phyloP scores from a whole-genome alignment of 2,113 vertebrate genomes.

The Seriola quinqueradiata region DNA sequence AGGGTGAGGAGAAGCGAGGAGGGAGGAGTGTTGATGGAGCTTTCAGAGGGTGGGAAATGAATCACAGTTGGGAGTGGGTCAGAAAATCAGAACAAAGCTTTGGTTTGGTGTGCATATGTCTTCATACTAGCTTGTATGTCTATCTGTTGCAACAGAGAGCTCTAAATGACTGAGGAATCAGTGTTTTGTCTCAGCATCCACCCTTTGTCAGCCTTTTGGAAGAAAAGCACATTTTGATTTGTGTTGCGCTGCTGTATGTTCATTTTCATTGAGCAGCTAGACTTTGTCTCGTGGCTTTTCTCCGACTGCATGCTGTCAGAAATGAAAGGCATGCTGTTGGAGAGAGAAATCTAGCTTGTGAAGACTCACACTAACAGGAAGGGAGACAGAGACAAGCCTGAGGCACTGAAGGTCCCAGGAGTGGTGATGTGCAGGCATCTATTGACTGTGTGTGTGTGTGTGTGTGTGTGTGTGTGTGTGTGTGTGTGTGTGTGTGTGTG shows the following conservation, averaged over 20 bases:
- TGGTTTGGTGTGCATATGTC: conserved; percentile 6
- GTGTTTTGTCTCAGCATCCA: conserved; percentile 22
- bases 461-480: conserved; percentile 17
- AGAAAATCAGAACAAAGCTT: conserved; percentile 28
- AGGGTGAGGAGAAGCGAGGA: conserved; percentile 4
- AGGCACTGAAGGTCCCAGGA: conserved; percentile 57
- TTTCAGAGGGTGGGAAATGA: conserved; percentile 34
- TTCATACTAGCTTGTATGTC: conserved; percentile 27
- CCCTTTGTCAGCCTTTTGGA: conserved; percentile 30
- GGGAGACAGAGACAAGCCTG: conserved; percentile 58
- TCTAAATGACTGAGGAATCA: conserved; percentile 35
- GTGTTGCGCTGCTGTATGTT: conserved; percentile 5
- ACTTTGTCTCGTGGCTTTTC: conserved; percentile 17
- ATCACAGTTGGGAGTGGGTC: conserved; percentile 17
- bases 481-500: conserved; percentile 5
- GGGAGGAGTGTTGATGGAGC: conserved; percentile 33
- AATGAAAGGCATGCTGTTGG: conserved; percentile 15
- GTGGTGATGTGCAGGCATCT: conserved; percentile 5
- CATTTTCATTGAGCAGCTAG: conserved; percentile 1
- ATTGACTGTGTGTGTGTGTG: background rate
- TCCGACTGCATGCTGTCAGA: conserved; percentile 45
- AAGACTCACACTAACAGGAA: conserved; percentile 40
- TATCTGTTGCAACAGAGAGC: conserved; percentile 4
- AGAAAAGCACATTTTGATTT: conserved; percentile 32
- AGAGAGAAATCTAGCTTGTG: conserved; percentile 49